Percentiles rank a stretch among this genome's conserved stretches.
Conservation (phyloP, 2,888 invertebrate species). For the Blastobasis lacticolella region DNA sequence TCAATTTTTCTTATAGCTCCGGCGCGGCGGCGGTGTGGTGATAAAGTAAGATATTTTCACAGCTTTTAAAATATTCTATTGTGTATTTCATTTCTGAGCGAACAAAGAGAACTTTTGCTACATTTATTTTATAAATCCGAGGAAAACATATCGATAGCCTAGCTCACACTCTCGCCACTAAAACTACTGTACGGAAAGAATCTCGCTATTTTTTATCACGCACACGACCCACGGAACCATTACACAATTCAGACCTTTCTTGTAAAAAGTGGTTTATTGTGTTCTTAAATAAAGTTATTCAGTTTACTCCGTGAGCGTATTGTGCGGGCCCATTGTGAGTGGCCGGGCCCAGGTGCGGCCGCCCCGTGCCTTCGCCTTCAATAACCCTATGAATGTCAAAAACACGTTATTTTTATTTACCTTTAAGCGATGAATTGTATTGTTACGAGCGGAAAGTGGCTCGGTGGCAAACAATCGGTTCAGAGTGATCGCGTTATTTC, state of each 20-base stretch:
- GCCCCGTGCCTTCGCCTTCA: slow-evolving; percentile 47
- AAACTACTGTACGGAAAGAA: slow-evolving; percentile 7
- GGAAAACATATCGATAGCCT: too few species aligned
- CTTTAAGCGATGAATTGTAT: slow-evolving; percentile 37
- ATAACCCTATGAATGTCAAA: slow-evolving; percentile 67
- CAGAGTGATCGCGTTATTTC: not conserved
- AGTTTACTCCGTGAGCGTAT: slow-evolving; percentile 55
- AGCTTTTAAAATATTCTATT: too few species aligned
- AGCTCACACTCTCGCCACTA: not conserved
- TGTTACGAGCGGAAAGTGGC: slow-evolving; percentile 37
- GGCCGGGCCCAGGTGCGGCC: slow-evolving; percentile 49
- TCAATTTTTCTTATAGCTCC: not conserved
- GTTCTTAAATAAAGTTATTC: slow-evolving; percentile 72
- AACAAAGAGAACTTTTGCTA: too few species aligned
- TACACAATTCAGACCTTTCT: slow-evolving; percentile 53
- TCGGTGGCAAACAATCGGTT: slow-evolving; percentile 20
- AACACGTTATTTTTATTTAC: slow-evolving; percentile 62
- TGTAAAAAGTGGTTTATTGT: slow-evolving; percentile 70
- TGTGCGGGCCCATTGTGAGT: slow-evolving; percentile 54
- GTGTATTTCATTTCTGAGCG: too few species aligned
- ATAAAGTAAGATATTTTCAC: too few species aligned
- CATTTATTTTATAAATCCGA: too few species aligned
- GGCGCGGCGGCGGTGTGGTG: not conserved
- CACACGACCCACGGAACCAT: slow-evolving; percentile 36
- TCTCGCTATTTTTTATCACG: slow-evolving; percentile 33